These are phyloP conservation scores for Potamilus streckersoni DNA, from an alignment of 1,140 invertebrate genomes.

Conservation along the genomic window DNA sequence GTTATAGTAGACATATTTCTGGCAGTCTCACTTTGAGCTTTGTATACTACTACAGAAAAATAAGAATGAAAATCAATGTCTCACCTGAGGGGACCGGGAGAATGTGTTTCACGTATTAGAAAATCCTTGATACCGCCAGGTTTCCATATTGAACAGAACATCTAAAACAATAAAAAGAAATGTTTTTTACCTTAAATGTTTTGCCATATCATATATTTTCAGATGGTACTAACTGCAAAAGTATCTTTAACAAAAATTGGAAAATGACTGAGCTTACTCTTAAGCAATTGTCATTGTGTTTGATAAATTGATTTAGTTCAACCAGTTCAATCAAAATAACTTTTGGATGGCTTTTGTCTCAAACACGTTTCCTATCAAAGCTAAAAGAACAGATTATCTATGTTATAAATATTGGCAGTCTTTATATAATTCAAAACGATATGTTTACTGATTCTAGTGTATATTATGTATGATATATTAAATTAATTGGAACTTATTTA, in stretches of 20 bases:
- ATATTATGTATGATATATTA: no score
- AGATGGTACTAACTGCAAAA: not conserved
- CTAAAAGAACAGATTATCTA: no score
- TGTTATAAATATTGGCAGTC: no score
- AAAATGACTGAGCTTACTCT: not conserved
- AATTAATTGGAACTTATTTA: no score
- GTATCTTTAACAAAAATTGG: not conserved
- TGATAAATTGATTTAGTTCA: not conserved
- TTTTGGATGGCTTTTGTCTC: no score
- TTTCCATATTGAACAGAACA: constrained; percentile 56
- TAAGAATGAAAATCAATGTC: not conserved
- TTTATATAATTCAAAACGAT: no score
- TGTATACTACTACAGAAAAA: not conserved
- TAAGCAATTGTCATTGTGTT: not conserved
- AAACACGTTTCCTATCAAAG: no score
- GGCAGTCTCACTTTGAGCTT: not conserved
- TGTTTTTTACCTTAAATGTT: not conserved
- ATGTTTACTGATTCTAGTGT: no score
- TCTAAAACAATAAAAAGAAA: constrained; percentile 33
- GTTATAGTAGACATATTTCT: not conserved
- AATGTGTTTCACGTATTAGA: constrained; percentile 45
- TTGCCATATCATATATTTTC: not conserved
- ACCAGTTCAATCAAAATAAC: no score
- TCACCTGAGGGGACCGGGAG: constrained; percentile 50
- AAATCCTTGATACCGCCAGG: constrained; percentile 41